phyloP scores from a whole-genome alignment of 2,888 invertebrate genomes.

The Macrosiphum euphorbiae region DNA sequence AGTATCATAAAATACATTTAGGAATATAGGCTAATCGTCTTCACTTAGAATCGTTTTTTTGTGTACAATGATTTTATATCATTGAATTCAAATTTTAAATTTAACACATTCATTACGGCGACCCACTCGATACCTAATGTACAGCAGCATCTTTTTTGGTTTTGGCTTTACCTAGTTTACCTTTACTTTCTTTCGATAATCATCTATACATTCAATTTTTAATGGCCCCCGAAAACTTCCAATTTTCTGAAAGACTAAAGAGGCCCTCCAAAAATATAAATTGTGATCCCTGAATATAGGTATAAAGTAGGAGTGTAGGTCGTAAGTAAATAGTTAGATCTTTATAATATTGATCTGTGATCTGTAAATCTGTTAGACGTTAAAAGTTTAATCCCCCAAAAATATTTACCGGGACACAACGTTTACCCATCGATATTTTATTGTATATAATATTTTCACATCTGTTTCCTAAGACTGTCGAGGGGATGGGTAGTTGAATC shows the following conservation, averaged over 20 bases:
- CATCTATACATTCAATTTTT: neutral
- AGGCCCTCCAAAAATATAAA: neutral
- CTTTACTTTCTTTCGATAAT: neutral
- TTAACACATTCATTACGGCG: no score
- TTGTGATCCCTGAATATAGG: neutral
- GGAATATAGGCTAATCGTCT: no score
- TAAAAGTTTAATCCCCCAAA: neutral
- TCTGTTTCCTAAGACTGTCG: neutral
- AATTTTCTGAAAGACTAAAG: neutral
- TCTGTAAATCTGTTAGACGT: neutral
- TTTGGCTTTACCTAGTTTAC: neutral
- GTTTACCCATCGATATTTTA: no score
- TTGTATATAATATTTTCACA: neutral
- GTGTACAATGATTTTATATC: no score
- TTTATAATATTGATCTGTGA: neutral
- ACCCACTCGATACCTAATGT: no score
- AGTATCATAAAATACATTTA: no score
- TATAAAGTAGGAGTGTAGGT: neutral
- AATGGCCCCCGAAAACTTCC: neutral
- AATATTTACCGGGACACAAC: neutral
- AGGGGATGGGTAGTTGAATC: neutral
- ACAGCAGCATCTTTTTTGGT: neutral
- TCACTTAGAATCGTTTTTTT: no score
- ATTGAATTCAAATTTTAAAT: no score
- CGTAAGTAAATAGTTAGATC: neutral